phyloP scores from a whole-genome alignment of 2,888 invertebrate species.

The Priocnemis perturbator region DNA sequence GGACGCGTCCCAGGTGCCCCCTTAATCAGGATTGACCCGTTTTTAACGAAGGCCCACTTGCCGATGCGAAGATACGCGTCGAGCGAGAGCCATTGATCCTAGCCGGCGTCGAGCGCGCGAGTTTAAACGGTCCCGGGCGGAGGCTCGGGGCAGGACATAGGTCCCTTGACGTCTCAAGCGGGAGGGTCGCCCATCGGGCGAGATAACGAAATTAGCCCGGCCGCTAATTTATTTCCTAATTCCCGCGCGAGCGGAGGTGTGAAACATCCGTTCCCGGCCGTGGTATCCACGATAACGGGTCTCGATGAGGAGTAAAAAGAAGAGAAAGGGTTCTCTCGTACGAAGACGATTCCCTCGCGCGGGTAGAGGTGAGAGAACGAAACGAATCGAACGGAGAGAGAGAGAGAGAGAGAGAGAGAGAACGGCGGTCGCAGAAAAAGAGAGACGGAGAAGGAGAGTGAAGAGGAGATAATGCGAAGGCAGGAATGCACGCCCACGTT shows the following conservation, averaged over 20 bases:
- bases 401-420: constrained; percentile 27
- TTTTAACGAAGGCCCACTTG: constrained; percentile 50
- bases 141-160: constrained; percentile 43
- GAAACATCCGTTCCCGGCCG: constrained; percentile 72
- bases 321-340: constrained; percentile 29
- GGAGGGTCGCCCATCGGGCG: constrained; percentile 62
- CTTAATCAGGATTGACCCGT: constrained; percentile 49
- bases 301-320: constrained; percentile 48
- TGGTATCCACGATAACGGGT: constrained; percentile 71
- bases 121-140: constrained; percentile 40
- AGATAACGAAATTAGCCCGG: constrained; percentile 74
- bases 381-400: constrained; percentile 26
- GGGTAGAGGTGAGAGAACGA: constrained; percentile 7
- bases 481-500: constrained; percentile 73
- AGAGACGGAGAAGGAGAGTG: constrained; percentile 42
- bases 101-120: constrained; percentile 44
- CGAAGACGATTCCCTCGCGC: constrained; percentile 20
- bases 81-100: constrained; percentile 50
- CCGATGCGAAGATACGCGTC: constrained; percentile 26
- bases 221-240: constrained; percentile 74
- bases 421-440: constrained; percentile 22
- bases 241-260: constrained; percentile 73
- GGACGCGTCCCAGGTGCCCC: constrained; percentile 5
- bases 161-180: constrained; percentile 61
- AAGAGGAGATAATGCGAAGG: constrained; percentile 69